A percentile compares a stretch with the other conserved stretches of the same genome.
Evolutionary conservation across 2,888 invertebrate genomes (phyloP).

Genomic region (Chymomyza fuscimana): DNA sequence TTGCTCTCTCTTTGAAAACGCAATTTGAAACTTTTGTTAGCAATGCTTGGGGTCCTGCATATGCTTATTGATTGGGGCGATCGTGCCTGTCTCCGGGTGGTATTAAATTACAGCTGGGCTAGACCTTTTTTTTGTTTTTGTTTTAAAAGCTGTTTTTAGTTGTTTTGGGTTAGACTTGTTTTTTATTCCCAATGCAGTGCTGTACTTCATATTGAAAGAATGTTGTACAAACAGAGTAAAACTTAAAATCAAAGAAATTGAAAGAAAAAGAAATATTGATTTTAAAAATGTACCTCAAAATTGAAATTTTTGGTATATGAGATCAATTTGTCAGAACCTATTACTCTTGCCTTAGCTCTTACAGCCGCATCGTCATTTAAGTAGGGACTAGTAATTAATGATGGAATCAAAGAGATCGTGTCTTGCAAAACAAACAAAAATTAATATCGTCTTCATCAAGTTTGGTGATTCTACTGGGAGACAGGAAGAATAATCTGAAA

Average conservation of each 20-base stretch:
- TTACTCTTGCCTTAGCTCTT: too few species aligned
- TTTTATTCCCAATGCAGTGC: slow-evolving; percentile 16
- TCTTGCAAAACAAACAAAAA: too few species aligned
- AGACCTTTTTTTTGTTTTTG: neutral
- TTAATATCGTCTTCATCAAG: too few species aligned
- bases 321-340: too few species aligned
- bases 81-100: slow-evolving; percentile 52
- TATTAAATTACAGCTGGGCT: slow-evolving; percentile 50
- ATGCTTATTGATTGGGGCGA: slow-evolving; percentile 46
- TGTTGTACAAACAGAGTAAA: neutral
- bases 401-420: too few species aligned
- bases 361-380: too few species aligned
- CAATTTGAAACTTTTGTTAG: slow-evolving; percentile 59
- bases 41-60: slow-evolving; percentile 42
- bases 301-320: too few species aligned
- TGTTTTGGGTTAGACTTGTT: neutral
- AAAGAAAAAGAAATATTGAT: too few species aligned
- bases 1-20: slow-evolving; percentile 43
- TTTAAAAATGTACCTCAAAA: too few species aligned
- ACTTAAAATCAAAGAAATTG: neutral
- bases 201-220: slow-evolving; percentile 19
- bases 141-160: neutral
- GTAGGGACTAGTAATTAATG: too few species aligned
- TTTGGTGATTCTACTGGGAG: too few species aligned
- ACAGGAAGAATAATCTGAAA: too few species aligned